These are phyloP conservation scores for Proteles cristata DNA, from an alignment of 2,113 vertebrate genomes.

Conservation along the genomic window DNA sequence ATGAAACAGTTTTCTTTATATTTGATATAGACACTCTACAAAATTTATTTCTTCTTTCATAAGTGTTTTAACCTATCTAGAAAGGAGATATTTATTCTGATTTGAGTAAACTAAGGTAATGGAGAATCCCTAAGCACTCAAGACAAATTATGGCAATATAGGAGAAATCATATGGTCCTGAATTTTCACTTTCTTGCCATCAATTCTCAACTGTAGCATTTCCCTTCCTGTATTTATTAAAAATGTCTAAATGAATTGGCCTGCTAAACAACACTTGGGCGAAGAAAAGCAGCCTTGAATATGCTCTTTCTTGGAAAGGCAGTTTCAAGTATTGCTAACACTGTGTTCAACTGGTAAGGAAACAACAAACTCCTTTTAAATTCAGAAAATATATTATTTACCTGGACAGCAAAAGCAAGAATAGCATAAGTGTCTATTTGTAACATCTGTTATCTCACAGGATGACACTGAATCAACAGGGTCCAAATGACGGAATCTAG, in stretches of 20 bases:
- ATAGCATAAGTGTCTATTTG: neutral
- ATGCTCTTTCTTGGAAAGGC: neutral
- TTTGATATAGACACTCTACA: neutral
- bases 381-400: neutral
- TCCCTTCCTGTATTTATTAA: neutral
- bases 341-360: neutral
- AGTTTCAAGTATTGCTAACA: neutral
- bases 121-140: neutral
- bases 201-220: neutral
- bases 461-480: neutral
- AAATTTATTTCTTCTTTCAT: neutral
- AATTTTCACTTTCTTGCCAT: neutral
- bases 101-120: neutral
- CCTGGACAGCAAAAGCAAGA: neutral
- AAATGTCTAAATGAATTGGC: neutral
- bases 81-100: neutral
- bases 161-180: neutral
- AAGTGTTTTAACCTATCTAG: neutral
- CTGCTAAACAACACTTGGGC: neutral
- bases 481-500: neutral
- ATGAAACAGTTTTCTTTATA: neutral
- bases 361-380: neutral
- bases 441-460: no score
- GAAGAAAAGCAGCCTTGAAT: neutral
- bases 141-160: neutral